Percentiles rank a stretch among this genome's conserved stretches.
Evolutionary conservation across 1,140 invertebrate species (phyloP).

Genomic region (Ceratina japonica): DNA sequence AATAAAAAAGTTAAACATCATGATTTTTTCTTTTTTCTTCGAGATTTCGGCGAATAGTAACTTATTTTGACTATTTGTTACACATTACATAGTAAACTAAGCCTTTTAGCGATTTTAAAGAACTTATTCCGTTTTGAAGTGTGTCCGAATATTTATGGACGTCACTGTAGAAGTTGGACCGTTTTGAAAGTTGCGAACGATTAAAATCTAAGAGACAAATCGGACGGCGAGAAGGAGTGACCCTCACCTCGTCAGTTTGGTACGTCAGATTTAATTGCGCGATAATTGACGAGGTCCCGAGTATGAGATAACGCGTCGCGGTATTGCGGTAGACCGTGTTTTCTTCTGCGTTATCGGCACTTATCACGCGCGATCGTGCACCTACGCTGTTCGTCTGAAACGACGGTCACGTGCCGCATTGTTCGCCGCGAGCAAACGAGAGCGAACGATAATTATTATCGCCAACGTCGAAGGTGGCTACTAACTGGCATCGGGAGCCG

Average conservation of each 20-base stretch:
- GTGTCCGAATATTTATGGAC: too few relatives aligned
- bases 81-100: too few relatives aligned
- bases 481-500: too few relatives aligned
- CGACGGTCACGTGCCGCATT: conserved; percentile 30
- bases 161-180: too few relatives aligned
- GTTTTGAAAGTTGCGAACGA: too few relatives aligned
- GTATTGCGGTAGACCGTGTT: conserved; percentile 5
- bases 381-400: conserved; percentile 40
- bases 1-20: too few relatives aligned
- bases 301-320: neutral
- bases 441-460: conserved; percentile 38
- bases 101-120: too few relatives aligned
- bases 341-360: conserved; percentile 29
- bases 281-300: neutral
- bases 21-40: too few relatives aligned
- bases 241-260: neutral
- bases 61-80: too few relatives aligned
- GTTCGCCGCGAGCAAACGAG: conserved; percentile 7
- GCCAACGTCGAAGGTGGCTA: neutral
- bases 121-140: too few relatives aligned
- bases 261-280: neutral
- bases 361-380: conserved; percentile 20
- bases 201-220: too few relatives aligned
- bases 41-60: too few relatives aligned
- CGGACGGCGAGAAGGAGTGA: neutral